These are phyloP conservation scores for Synergus itoensis DNA, from an alignment of 2,888 invertebrate genomes.

Conservation along the genomic window DNA sequence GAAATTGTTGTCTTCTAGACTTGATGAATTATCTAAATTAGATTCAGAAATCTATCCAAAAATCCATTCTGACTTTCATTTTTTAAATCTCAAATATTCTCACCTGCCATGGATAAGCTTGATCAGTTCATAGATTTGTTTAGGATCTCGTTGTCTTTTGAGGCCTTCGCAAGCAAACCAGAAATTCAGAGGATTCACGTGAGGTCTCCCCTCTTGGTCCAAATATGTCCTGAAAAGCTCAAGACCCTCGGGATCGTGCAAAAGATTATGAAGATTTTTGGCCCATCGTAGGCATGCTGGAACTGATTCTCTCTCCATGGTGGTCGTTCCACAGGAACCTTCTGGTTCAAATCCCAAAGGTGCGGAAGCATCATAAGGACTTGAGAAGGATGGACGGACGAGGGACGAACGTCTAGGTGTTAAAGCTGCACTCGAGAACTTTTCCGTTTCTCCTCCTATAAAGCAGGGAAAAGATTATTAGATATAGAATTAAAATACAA, in stretches of 20 bases:
- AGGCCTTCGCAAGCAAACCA: slow-evolving; percentile 96
- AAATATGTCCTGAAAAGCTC: slow-evolving; percentile 91
- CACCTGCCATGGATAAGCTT: slow-evolving; percentile 87
- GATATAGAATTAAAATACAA: neutral
- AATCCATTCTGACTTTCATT: too few relatives aligned
- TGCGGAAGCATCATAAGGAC: slow-evolving; percentile 76
- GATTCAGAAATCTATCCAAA: too few relatives aligned
- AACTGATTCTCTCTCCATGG: slow-evolving; percentile 77
- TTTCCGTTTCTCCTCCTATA: slow-evolving; percentile 75
- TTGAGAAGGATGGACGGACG: slow-evolving; percentile 65
- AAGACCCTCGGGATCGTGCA: slow-evolving; percentile 93
- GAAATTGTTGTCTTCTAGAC: neutral
- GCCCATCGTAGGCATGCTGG: slow-evolving; percentile 94
- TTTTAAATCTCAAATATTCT: slow-evolving; percentile 6
- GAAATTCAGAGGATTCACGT: slow-evolving; percentile 91
- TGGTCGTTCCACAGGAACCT: slow-evolving; percentile 78
- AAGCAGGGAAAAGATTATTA: neutral
- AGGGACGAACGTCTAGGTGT: slow-evolving; percentile 77
- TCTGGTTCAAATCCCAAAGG: slow-evolving; percentile 81
- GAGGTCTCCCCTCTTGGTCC: slow-evolving; percentile 87
- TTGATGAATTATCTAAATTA: too few relatives aligned
- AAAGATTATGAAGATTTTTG: slow-evolving; percentile 88
- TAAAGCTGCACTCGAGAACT: slow-evolving; percentile 67
- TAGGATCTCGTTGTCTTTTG: slow-evolving; percentile 88
- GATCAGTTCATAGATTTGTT: slow-evolving; percentile 86